Base-by-base conservation (phyloP, 2,888 invertebrate species). In the Drosophila parthenogenetica region DNA sequence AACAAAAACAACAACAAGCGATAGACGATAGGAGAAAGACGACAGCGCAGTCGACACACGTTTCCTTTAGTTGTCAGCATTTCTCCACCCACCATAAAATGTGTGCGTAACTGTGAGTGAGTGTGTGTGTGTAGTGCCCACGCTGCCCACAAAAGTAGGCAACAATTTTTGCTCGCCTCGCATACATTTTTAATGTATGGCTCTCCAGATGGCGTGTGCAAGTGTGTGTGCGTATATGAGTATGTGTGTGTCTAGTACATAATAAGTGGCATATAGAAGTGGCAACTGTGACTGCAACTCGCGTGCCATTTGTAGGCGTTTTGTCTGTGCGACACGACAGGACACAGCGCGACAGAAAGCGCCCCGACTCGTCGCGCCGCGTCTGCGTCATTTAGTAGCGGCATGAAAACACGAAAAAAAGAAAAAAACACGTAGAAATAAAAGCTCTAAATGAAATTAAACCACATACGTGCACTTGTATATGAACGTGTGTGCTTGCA, bases 281-380 rank as follows among this genome's bases (percentile, higher is more conserved):
- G 77, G 77, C 73, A 74, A 77, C 73, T 60, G 73, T 68, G 77
- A 68, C 68, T 77, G 74, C 73, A 72, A 60, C 49, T 68, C 57
- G 77, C 74, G 46, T 73, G 62, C 73, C 74, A 60, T 68, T 68
- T 60, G 62, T 43, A 42, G 59, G 57, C 73, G 51, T 67, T 72
- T 74, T 77, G 73, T 74, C 67, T 72, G 48, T 62, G 46, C 35
- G 35, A 22, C 48, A 39, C 35, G 32, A 13, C 43, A 29, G 29
- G 29, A 35, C 35, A 35, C 35, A 35, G 8, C 48, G 39, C 35
- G 32, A 13, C 43, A 29, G 29, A 29, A 29, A 7, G 29, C 8
- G 8, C 8, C 29, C 8, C 40, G 49, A 16, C 65, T 40, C 60
- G 46, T 39, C 60, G 13, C 49, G 40, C 22, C 64, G 51, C 60